Conservation (phyloP, 2,888 invertebrate species). For the Periphyllus acericola region DNA sequence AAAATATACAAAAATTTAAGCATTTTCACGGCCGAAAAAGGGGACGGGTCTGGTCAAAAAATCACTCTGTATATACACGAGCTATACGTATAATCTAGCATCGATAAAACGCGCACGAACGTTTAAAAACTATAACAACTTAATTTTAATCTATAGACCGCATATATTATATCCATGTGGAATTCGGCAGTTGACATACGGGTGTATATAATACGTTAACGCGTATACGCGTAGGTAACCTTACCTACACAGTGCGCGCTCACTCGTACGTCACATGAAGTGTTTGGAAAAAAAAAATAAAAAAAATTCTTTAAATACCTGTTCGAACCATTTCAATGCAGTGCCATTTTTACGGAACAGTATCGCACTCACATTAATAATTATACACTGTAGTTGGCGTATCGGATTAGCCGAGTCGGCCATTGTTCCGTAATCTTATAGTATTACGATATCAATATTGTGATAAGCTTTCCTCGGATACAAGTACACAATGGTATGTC, state of each 20-base stretch:
- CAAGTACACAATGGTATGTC: background rate
- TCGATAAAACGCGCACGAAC: background rate
- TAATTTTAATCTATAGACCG: too few species aligned
- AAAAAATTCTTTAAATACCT: background rate
- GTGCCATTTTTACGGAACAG: background rate
- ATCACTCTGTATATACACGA: too few species aligned
- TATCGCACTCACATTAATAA: background rate
- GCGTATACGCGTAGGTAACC: too few species aligned
- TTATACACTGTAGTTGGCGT: background rate
- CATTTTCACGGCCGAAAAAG: too few species aligned
- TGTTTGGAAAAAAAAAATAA: background rate
- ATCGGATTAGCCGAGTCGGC: background rate
- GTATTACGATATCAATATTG: background rate
- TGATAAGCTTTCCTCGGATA: background rate
- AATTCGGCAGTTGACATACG: background rate
- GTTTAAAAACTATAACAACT: too few species aligned
- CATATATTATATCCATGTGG: too few species aligned
- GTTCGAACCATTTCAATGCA: background rate
- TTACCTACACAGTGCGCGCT: too few species aligned
- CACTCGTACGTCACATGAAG: too few species aligned
- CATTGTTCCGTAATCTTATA: background rate
- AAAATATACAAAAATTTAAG: too few species aligned
- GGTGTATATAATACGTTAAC: too few species aligned
- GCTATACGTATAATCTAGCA: too few species aligned
- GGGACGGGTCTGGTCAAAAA: too few species aligned